Conservation (phyloP, 2,113 vertebrate genomes). For the Excalfactoria chinensis region DNA sequence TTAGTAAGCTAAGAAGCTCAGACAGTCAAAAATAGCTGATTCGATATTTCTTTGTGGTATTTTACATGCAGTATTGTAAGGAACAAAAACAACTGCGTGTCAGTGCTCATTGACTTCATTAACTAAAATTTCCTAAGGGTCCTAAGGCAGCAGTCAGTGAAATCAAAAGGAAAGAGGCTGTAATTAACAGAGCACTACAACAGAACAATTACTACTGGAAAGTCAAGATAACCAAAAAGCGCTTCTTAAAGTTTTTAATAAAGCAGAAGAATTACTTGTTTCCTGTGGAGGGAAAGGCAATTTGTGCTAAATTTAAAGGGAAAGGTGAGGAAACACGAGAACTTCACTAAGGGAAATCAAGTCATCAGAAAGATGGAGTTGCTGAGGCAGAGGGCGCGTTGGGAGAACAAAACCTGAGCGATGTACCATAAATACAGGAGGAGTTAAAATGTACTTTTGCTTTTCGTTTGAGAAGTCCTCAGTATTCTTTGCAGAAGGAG, state of each 20-base stretch:
- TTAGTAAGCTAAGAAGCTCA: background rate
- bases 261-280: background rate
- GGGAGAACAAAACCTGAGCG: slow-evolving; percentile 29
- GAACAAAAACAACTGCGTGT: background rate
- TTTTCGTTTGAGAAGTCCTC: slow-evolving; percentile 61
- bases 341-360: background rate
- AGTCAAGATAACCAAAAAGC: background rate
- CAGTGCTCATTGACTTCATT: background rate
- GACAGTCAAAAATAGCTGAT: background rate
- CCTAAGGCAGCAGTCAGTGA: background rate
- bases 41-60: background rate
- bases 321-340: background rate
- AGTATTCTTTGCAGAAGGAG: slow-evolving; percentile 52
- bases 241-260: background rate
- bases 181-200: background rate
- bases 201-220: background rate
- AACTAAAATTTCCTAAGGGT: background rate
- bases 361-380: background rate
- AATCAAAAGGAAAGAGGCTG: background rate
- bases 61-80: background rate
- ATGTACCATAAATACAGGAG: slow-evolving; percentile 49
- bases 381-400: background rate
- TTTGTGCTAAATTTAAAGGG: background rate
- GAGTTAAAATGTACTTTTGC: slow-evolving; percentile 51
- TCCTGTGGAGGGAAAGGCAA: background rate